Evolutionary conservation across 1,140 invertebrate genomes (phyloP), one percentile per base, ranked within the genome.

Genomic region (Bombus superbus): DNA sequence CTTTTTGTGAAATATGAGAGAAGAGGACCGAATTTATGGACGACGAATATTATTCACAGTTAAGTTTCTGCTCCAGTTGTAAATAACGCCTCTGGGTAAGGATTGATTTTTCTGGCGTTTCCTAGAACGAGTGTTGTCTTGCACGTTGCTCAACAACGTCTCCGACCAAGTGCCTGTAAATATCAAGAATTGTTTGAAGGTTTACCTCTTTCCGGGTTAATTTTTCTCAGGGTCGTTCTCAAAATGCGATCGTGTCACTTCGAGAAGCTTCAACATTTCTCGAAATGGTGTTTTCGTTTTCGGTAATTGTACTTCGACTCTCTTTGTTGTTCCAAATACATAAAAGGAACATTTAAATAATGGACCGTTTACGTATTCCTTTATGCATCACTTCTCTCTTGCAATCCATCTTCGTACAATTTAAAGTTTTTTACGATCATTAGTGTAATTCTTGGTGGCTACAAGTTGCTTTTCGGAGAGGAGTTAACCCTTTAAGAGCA

Each of bases 31-130:
- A 81, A 57, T 82, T 81, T 80, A 79, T 68, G 72, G 77, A 22
- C 32, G 74, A 28, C 38, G 18, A 42, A 71, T 72, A 81, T 69
- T 75, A 25, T 42, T 38, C 68, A 11, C 35, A 53, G 28, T 0
- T 84, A 69, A 72, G 59, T 57, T 62, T 75, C 44, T 93, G 92
- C 93, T 94, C 94, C 83, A 94, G 93, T 95, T 94, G 92, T 94
- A 93, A 94, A 94, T 94, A 94, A 92, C 85, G 82, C 57, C 91
- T 89, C 66, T 62, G 32, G 85, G 71, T 86, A 91, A 93, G 92
- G 90, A 92, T 75, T 85, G 76, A 80, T 75, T 62, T 85, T 78
- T 64, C 57, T 15, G 13, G 5, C 3, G 42, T 32, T 81, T 76
- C 57, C 42, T 28, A n/a, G 64, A 85, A 72, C 15, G 18, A 62